Evolutionary conservation across 2,797 vertebrate genomes (phyloP).

Genomic region (Lithobates pipiens): DNA sequence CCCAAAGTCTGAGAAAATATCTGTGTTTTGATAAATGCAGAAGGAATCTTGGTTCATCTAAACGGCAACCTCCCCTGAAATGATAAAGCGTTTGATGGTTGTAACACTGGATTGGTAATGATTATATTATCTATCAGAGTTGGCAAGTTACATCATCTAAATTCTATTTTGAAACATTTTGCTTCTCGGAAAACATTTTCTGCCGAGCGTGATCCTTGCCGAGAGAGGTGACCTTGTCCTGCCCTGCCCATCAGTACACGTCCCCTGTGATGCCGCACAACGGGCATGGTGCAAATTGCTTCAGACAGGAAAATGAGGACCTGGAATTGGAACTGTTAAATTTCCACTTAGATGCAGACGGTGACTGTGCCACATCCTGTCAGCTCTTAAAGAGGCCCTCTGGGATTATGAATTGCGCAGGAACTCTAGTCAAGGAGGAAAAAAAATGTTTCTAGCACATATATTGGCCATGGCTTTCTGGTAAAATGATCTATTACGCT

Average conservation of each 20-base stretch:
- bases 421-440: background rate
- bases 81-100: conserved; percentile 76
- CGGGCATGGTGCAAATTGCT: conserved; percentile 61
- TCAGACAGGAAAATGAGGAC: conserved; percentile 58
- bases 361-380: conserved; percentile 50
- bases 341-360: conserved; percentile 57
- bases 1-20: background rate
- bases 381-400: conserved; percentile 54
- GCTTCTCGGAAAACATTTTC: conserved; percentile 58
- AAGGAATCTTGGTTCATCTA: background rate
- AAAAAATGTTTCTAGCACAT: background rate
- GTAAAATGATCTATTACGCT: background rate
- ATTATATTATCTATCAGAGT: conserved; percentile 57
- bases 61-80: conserved; percentile 16
- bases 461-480: background rate
- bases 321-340: conserved; percentile 54
- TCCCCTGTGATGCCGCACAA: conserved; percentile 32
- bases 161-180: conserved; percentile 59
- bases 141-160: conserved; percentile 59
- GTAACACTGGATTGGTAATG: conserved; percentile 63
- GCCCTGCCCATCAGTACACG: conserved; percentile 24
- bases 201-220: conserved; percentile 34
- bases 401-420: conserved; percentile 15
- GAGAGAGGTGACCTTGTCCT: conserved; percentile 30
- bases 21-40: background rate